Base-by-base conservation (phyloP, 2,888 invertebrate species). In the Epistrophella euchroma region DNA sequence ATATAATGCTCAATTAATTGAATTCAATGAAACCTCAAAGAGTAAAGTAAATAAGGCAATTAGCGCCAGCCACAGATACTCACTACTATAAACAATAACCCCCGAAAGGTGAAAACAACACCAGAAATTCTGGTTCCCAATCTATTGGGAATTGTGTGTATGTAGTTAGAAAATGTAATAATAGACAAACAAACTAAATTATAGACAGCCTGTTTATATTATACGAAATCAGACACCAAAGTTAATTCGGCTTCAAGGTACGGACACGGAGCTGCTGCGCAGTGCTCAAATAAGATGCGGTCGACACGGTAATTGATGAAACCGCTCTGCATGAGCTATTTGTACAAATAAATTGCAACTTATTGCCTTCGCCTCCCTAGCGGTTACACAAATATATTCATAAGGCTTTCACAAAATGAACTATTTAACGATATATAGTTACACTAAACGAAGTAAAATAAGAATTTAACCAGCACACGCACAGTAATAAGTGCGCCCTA, bases 1-100 rank as follows among this genome's bases (percentile, higher is more conserved):
- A 85, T 17, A 56, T 11, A 56, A 81, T 76, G 0, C 43, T 47
- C 72, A 50, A 85, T 85, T 85, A 85, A 80, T 85, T 76, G 47
- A 72, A 60, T 76, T 76, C 72, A 73, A 62, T 62, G 60, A 85
- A 80, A 64, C 56, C 55, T 45, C 56, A 56, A 47, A 56, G 40
- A 66, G 50, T 58, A 55, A 73, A 66, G 50, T 58, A 55, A 73
- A 47, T 62, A 68, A 56, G 58, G 43, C 45, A 80, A 80, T 72
- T 72, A 76, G 62, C 25, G 13, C 17, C 52, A 52, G 19, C 22
- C 19, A 22, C 7, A 22, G 37, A 37, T 13, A 40, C 3, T 37
- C 5, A 13, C 15, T 17, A 17, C 9, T 13, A 17, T 13, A 17
- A 17, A 47, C 22, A 40, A 37, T 22, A 19, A 15, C 50, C 22